Evolutionary conservation across 1,140 invertebrate species (phyloP), one percentile per base, ranked within the genome.

Genomic region (Cataglyphis hispanica): DNA sequence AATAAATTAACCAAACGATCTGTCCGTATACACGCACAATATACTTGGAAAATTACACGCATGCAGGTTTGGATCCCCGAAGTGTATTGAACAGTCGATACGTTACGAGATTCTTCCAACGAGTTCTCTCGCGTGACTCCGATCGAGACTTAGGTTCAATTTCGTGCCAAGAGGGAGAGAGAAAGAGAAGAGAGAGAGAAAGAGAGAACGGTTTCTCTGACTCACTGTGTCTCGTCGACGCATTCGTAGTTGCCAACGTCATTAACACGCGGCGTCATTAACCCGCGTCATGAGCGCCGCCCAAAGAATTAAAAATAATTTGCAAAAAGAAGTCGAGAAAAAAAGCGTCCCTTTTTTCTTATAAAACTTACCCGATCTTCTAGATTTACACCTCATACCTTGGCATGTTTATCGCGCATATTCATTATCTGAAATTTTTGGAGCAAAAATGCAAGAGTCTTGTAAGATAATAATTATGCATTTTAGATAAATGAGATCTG

Each of bases 161-260:
- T 83, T 74, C 19, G 37, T 72, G 58, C 7, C 53, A 6, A 11
- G 40, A 58, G 16, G 13, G 66, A 25, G 4, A 31, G 40, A 67
- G n/a, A 31, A 22, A 43, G 43, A 43, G 25, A 56, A 53, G 34
- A 25, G 46, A 58, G 40, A 22, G 27, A n/a, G 5, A 50, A 27
- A 80, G 22, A 70, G 10, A 56, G 34, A 25, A n/a, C 34, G 40
- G 53, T 83, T 72, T 60, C 67, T 74, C 66, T 83, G 78, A 83
- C 78, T 83, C 78, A 81, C 53, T 40, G 10, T 43, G 37, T 70
- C 53, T 81, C 77, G 37, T 72, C 53, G 50, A 56, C 31, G 34
- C 77, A 56, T 50, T 81, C 34, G 78, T 37, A 43, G 53, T 31
- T 60, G 78, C 78, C 67, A 53, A 80, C 43, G 53, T 83, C 67